Percentiles rank a stretch among this genome's conserved stretches.
Evolutionary conservation across 1,140 invertebrate genomes (phyloP).

Genomic region (Lepidotrigona ventralis): DNA sequence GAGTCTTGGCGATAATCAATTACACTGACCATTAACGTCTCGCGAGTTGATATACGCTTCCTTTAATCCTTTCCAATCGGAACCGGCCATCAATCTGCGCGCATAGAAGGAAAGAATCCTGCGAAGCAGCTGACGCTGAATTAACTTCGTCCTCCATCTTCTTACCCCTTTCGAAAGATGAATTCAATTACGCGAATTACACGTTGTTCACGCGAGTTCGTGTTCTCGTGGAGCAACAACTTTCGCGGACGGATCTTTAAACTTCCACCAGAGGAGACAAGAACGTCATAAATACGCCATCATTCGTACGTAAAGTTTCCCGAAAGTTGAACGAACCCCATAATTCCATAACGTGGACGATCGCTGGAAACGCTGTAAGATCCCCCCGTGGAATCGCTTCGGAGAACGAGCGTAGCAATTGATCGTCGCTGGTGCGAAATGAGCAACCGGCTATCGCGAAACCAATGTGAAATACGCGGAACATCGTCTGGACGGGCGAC

Average conservation of each 20-base stretch:
- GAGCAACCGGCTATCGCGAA: neutral
- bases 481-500: neutral
- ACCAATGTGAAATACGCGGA: neutral
- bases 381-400: neutral
- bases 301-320: conserved; percentile 10
- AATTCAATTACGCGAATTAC: neutral
- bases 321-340: neutral
- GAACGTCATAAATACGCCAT: conserved; percentile 18
- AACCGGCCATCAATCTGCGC: neutral
- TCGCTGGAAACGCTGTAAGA: neutral
- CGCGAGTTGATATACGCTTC: neutral
- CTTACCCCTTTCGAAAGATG: neutral
- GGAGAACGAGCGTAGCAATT: neutral
- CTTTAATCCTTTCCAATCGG: neutral
- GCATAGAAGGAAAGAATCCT: neutral
- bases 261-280: neutral
- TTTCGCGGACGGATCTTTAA: neutral
- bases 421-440: neutral
- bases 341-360: neutral
- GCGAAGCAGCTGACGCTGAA: neutral
- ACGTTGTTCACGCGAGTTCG: neutral
- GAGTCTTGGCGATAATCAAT: neutral
- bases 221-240: neutral
- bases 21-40: conserved; percentile 6
- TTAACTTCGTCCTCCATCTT: neutral